Conservation (phyloP, 2,113 vertebrate genomes). For the Cyrtonyx montezumae region DNA sequence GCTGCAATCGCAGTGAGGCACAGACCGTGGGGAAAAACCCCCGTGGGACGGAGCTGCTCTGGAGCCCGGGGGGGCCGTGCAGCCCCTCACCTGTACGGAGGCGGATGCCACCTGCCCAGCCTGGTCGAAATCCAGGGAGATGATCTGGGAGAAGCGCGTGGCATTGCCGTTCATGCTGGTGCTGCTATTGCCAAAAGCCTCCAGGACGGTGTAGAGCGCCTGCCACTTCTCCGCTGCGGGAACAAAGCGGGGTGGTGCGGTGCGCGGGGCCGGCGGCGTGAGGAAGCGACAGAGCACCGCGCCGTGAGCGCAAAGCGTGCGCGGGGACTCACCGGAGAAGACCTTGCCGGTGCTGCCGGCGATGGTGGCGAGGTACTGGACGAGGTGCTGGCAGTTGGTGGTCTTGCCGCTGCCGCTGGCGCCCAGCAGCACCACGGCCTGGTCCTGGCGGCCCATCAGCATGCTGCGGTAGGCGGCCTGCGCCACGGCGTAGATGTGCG, state of each 20-base stretch:
- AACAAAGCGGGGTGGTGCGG: conserved; percentile 30
- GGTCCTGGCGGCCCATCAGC: conserved; percentile 94
- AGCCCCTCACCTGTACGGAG: conserved; percentile 89
- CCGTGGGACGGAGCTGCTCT: accelerated
- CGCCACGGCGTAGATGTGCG: conserved; percentile 93
- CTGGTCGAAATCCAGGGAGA: conserved; percentile 97
- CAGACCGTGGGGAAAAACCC: background rate
- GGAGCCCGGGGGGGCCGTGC: accelerated
- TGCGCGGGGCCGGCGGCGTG: background rate
- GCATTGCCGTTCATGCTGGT: conserved; percentile 91
- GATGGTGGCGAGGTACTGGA: conserved; percentile 93
- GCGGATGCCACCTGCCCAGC: conserved; percentile 96
- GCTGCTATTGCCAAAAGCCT: conserved; percentile 94
- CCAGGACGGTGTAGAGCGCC: conserved; percentile 93
- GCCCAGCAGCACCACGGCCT: conserved; percentile 91
- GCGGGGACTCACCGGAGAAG: conserved; percentile 86
- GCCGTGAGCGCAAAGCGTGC: background rate
- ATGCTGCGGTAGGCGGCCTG: conserved; percentile 92
- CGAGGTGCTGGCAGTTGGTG: conserved; percentile 94
- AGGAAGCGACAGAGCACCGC: background rate
- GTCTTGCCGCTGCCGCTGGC: conserved; percentile 94
- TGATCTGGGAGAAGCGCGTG: conserved; percentile 94
- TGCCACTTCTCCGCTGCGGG: conserved; percentile 95
- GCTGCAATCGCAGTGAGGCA: accelerated
- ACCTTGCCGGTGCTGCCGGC: conserved; percentile 91